A percentile compares a stretch with the other conserved stretches of the same genome.
Conservation (phyloP, 2,113 vertebrate genomes). For the Willisornis vidua region DNA sequence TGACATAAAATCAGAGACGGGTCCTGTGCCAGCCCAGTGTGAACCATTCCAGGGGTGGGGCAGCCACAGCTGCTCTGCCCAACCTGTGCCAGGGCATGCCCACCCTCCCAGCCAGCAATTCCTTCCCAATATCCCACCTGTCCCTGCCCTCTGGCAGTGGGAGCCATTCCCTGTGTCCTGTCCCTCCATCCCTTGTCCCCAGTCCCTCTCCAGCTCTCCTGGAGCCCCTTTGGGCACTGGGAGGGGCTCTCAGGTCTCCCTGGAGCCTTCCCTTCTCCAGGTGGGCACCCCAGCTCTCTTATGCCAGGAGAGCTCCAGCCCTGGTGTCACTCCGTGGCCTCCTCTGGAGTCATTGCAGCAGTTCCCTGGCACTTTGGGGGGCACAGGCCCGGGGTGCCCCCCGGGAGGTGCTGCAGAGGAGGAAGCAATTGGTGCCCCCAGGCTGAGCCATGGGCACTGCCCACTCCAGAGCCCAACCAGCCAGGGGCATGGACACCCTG, state of each 20-base stretch:
- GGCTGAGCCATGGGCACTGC: not conserved
- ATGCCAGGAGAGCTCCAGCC: not conserved
- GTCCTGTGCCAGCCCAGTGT: not conserved
- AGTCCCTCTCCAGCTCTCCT: not conserved
- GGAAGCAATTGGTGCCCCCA: accelerated
- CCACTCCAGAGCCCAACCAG: accelerated
- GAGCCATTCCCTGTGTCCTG: not conserved
- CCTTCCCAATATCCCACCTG: accelerated
- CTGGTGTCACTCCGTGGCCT: not conserved
- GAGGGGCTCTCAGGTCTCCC: not conserved
- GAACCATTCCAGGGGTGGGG: not conserved
- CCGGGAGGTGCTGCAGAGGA: not conserved
- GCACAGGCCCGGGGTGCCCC: not conserved
- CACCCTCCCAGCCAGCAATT: not conserved
- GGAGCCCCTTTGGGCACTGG: not conserved
- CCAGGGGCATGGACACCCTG: not conserved
- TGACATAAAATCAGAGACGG: not conserved
- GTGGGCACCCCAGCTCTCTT: not conserved
- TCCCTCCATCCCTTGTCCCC: not conserved
- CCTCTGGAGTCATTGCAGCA: not conserved
- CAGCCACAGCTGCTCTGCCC: not conserved
- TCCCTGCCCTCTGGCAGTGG: not conserved
- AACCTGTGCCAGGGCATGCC: not conserved
- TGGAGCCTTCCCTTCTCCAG: not conserved
- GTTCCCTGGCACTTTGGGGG: not conserved